Evolutionary conservation across 2,113 vertebrate species (phyloP).

Genomic region (Tragelaphus buxtoni): DNA sequence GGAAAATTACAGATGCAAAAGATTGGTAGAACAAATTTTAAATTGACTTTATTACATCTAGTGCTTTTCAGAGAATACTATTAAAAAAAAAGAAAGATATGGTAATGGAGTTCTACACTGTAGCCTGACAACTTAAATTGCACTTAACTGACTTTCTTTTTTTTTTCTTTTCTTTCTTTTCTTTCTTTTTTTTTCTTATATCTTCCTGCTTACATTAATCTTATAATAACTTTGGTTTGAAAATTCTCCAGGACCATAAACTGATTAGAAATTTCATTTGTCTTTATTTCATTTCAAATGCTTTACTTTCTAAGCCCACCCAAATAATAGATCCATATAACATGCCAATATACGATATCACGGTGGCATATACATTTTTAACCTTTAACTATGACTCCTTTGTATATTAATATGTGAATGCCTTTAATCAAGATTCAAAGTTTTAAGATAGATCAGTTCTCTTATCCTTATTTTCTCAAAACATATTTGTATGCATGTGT

Average conservation of each 20-base stretch:
- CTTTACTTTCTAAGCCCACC: background rate
- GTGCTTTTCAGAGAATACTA: slow-evolving; percentile 86
- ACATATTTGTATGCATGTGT: background rate
- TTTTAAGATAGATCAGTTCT: background rate
- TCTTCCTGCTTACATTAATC: slow-evolving; percentile 74
- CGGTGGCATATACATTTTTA: background rate
- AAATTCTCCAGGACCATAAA: slow-evolving; percentile 68
- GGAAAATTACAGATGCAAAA: slow-evolving; percentile 92
- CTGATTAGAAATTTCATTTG: slow-evolving; percentile 71
- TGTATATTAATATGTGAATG: background rate
- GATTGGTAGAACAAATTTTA: slow-evolving; percentile 91
- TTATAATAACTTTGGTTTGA: slow-evolving; percentile 72
- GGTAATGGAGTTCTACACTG: slow-evolving; percentile 80
- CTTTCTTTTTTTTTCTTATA: background rate
- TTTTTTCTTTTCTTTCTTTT: background rate
- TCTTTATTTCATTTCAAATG: slow-evolving; percentile 57
- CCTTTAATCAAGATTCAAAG: background rate
- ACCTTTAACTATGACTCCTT: background rate
- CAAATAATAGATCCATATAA: background rate
- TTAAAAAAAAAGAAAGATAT: slow-evolving; percentile 79
- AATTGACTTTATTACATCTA: slow-evolving; percentile 91
- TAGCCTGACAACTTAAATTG: slow-evolving; percentile 79
- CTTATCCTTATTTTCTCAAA: background rate
- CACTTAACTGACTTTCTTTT: slow-evolving; percentile 75
- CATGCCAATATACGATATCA: background rate